A percentile compares a stretch with the other conserved stretches of the same genome.
Conservation (phyloP, 2,113 vertebrate species). For the Ailurus styani region DNA sequence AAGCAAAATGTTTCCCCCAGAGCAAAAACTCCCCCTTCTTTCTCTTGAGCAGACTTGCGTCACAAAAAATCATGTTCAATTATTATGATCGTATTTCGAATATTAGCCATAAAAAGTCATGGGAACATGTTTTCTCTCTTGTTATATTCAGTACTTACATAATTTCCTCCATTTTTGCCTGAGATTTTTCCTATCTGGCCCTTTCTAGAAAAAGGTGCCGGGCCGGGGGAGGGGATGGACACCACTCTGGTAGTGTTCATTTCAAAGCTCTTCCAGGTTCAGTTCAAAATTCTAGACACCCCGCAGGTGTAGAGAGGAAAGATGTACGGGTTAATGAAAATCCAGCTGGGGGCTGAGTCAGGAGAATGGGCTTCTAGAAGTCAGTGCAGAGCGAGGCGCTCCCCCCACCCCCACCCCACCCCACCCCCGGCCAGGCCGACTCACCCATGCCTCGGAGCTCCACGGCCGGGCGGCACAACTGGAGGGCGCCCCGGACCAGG, state of each 20-base stretch:
- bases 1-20: not conserved
- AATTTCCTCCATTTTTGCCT: not conserved
- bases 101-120: not conserved
- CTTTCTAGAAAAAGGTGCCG: not conserved
- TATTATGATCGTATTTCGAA: not conserved
- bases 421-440: fast-evolving
- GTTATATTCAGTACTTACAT: not conserved
- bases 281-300: not conserved
- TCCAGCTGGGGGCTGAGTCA: no score
- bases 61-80: not conserved
- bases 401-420: no score
- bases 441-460: slow-evolving; percentile 82
- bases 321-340: no score
- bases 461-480: slow-evolving; percentile 81
- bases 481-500: slow-evolving; percentile 81
- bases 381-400: not conserved
- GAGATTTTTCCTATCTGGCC: not conserved
- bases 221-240: fast-evolving
- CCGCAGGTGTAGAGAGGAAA: not conserved
- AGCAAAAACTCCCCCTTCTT: not conserved
- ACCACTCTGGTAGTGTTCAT: not conserved
- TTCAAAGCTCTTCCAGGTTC: not conserved
- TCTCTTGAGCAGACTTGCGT: not conserved
- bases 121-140: not conserved
- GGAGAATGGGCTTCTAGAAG: not conserved